These are phyloP conservation scores for Drosophila repletoides DNA, from an alignment of 1,140 invertebrate genomes.

Conservation along the genomic window DNA sequence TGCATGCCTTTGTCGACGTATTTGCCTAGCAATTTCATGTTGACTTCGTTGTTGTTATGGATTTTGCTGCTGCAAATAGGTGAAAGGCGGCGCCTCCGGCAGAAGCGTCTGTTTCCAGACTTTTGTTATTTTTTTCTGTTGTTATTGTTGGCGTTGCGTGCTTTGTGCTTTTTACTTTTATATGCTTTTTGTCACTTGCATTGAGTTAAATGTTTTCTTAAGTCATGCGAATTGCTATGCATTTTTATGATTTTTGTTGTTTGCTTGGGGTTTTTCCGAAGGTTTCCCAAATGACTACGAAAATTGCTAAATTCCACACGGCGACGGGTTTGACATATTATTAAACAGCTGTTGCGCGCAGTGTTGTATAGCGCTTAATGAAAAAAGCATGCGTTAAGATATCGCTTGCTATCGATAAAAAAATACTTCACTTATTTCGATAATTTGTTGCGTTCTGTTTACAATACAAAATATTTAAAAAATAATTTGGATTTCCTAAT, in stretches of 20 bases:
- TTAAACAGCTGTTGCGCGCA: constrained; percentile 25
- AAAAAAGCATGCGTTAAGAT: constrained; percentile 1
- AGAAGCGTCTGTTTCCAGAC: constrained; percentile 32
- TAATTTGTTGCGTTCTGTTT: neutral
- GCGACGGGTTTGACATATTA: constrained; percentile 35
- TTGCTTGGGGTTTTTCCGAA: constrained; percentile 46
- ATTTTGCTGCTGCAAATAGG: neutral
- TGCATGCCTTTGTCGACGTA: constrained; percentile 90
- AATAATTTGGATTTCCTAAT: too few species aligned
- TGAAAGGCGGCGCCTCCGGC: constrained; percentile 5
- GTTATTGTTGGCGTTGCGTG: constrained; percentile 26
- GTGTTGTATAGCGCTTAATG: neutral
- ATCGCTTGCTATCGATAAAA: neutral
- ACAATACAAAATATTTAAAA: neutral
- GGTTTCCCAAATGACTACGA: constrained; percentile 28
- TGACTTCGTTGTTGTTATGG: constrained; percentile 23
- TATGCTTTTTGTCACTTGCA: constrained; percentile 71
- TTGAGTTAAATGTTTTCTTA: constrained; percentile 46
- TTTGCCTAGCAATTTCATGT: constrained; percentile 89
- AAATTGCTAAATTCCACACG: constrained; percentile 34
- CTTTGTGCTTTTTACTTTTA: constrained; percentile 50
- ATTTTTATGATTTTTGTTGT: constrained; percentile 51
- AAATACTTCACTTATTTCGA: neutral
- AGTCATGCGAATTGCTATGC: constrained; percentile 19
- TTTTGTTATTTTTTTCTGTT: constrained; percentile 32